These are phyloP conservation scores for Apostichopus californicus DNA, from an alignment of 35 echinoderm and acorn worm species.

Conservation along the genomic window DNA sequence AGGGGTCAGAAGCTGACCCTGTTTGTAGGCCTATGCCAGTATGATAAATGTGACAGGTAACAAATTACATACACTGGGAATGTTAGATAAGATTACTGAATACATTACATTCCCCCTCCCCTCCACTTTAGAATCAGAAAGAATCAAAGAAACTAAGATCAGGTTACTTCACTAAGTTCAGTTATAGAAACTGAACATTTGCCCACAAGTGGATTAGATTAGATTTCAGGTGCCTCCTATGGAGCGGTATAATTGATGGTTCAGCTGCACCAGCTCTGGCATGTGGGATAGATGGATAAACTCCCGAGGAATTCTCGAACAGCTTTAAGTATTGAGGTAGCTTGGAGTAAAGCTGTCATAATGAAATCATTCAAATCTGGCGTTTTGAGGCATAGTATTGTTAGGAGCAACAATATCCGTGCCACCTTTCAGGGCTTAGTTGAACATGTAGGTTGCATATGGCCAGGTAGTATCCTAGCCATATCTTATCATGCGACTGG, in stretches of 20 bases:
- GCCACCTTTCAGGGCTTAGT: constrained; percentile 36
- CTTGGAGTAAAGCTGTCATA: background rate
- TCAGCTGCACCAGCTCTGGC: background rate
- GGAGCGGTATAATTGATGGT: background rate
- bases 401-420: constrained; percentile 51
- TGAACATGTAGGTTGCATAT: constrained; percentile 68
- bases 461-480: background rate
- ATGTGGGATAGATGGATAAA: background rate
- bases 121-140: too few relatives aligned
- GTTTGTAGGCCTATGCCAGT: too few relatives aligned
- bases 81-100: too few relatives aligned
- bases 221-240: background rate
- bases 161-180: too few relatives aligned
- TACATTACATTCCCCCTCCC: too few relatives aligned
- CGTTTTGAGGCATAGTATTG: constrained; percentile 25
- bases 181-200: too few relatives aligned
- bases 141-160: too few relatives aligned
- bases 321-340: background rate
- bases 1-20: too few relatives aligned
- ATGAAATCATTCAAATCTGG: constrained; percentile 25
- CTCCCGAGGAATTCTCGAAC: background rate
- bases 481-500: constrained; percentile 58
- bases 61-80: too few relatives aligned
- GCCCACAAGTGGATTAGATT: background rate
- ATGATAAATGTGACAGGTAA: too few relatives aligned